phyloP scores from a whole-genome alignment of 2,113 vertebrate genomes.

The Xenus cinereus region DNA sequence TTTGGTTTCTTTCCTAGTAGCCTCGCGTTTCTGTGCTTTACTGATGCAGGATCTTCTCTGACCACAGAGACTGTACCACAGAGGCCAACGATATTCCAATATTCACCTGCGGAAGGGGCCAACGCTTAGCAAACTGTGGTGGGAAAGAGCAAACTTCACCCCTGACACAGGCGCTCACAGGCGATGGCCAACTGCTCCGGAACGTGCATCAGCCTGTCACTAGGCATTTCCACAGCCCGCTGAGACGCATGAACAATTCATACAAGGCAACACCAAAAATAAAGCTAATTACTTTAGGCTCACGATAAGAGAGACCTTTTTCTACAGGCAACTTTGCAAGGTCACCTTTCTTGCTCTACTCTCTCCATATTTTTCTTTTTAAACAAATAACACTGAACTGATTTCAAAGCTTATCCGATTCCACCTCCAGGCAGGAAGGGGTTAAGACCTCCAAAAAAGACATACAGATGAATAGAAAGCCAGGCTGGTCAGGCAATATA shows the following conservation, averaged over 20 bases:
- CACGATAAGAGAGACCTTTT: neutral
- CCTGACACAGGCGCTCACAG: neutral
- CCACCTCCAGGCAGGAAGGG: neutral
- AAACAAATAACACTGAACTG: neutral
- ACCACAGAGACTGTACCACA: neutral
- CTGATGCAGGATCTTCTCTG: neutral
- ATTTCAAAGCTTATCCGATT: neutral
- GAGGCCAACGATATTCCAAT: neutral
- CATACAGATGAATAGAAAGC: neutral
- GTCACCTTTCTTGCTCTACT: constrained; percentile 27
- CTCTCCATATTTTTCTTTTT: neutral
- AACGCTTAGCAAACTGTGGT: neutral
- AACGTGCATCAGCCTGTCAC: neutral
- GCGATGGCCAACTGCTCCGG: neutral
- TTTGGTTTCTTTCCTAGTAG: neutral
- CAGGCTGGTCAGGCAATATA: neutral
- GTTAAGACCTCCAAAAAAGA: constrained; percentile 31
- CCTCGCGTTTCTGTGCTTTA: neutral
- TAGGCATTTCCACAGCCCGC: constrained; percentile 5
- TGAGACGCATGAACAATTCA: neutral
- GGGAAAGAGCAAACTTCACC: neutral
- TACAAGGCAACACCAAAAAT: constrained; percentile 35
- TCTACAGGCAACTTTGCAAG: constrained; percentile 37
- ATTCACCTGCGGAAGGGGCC: neutral
- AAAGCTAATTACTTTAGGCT: constrained; percentile 60